Evolutionary conservation across 2,888 invertebrate species (phyloP), one percentile per base, ranked within the genome.

Genomic region (Dioctria linearis): DNA sequence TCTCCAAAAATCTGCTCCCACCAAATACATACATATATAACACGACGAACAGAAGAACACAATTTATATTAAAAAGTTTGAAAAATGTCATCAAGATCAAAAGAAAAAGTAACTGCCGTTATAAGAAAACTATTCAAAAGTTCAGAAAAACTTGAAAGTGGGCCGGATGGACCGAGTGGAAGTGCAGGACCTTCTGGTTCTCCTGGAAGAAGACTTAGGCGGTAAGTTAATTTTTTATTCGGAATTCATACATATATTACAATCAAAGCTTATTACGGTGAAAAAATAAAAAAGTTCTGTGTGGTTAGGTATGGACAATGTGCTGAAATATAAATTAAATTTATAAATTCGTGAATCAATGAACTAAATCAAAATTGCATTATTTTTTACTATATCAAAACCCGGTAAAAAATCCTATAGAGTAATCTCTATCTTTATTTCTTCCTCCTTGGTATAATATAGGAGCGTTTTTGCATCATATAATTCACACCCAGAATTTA

Each of bases 91-190:
- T 94, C 94, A 84, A 92, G 94, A 84, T 94, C 95, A 49, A 94
- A 94, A 88, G 95, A 95, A 87, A 95, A 95, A 90, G 93, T 95
- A 82, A 93, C 95, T 43, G 93, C 95, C 42, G 95, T 94, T 75
- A 93, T 95, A 89, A 91, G 94, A 84, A 94, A 94, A 89, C 90
- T 95, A 84, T 95, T 95, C 88, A 93, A 93, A 84, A 92, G 94
- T 67, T 91, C 93, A 25, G 93, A 93, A 86, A 94, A 94, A 87
- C 91, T 93, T 80, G 90, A 89, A 39, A 93, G 93, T 84, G 93
- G 92, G 82, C 93, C 69, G 8, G 82, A 80, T 80, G 91, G 90
- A 40, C 91, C 91, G 39, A 84, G 84, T 71, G 81, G 88, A 82
- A 82, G 85, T 83, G 67, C 85, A 84, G 86, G 87, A 25, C 91